Conservation (phyloP, 2,797 vertebrate genomes). For the Rhincodon typus region DNA sequence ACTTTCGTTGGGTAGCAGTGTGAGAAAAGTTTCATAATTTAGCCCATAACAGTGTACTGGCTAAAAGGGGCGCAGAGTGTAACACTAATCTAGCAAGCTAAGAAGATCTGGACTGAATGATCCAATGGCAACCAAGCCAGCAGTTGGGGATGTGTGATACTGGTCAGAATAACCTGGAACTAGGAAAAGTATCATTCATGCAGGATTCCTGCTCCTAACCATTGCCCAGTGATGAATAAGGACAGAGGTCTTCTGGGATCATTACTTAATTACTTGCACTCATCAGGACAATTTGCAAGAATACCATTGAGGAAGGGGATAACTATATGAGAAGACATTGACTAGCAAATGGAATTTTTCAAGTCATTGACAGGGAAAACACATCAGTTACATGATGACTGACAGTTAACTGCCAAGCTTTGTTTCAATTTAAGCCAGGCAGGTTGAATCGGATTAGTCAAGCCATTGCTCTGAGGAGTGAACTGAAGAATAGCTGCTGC, state of each 20-base stretch:
- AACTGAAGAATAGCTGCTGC: no score
- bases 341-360: no score
- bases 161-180: background rate
- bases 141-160: background rate
- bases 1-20: background rate
- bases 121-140: background rate
- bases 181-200: background rate
- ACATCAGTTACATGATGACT: no score
- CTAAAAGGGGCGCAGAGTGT: background rate
- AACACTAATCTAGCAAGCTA: background rate
- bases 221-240: background rate
- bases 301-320: no score
- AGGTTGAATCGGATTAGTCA: no score
- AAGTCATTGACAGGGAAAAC: no score
- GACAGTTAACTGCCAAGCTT: no score
- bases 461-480: no score
- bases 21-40: background rate
- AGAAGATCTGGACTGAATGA: background rate
- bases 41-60: background rate
- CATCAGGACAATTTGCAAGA: no score
- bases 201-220: background rate
- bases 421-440: no score
- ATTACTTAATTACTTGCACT: background rate
- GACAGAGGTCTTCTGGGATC: background rate
- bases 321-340: no score